These are phyloP conservation scores for Epinotia brunnichana DNA, from an alignment of 2,888 invertebrate species.

Conservation along the genomic window DNA sequence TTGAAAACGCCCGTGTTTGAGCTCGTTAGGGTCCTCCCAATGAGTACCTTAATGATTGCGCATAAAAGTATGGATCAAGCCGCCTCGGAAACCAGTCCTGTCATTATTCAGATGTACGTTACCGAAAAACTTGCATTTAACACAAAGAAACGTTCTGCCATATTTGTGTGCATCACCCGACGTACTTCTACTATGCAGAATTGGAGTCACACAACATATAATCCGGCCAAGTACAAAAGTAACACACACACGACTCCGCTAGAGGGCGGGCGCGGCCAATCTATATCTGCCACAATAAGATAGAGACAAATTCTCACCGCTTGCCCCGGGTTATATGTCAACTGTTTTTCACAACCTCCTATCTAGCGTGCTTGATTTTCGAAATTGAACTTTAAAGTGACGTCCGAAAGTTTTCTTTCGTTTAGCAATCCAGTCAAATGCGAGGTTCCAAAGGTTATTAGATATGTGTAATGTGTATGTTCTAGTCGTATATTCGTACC, in stretches of 20 bases:
- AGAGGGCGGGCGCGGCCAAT: slow-evolving; percentile 54
- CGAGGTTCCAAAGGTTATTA: slow-evolving; percentile 1
- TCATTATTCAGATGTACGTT: too few species aligned
- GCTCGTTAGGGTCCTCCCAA: too few species aligned
- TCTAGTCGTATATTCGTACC: slow-evolving; percentile 12
- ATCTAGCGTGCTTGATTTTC: not conserved
- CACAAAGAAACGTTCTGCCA: too few species aligned
- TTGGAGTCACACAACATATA: not conserved
- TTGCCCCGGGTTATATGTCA: slow-evolving; percentile 23
- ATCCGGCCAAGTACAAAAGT: slow-evolving; percentile 1
- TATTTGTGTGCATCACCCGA: not conserved
- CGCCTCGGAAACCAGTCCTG: too few species aligned
- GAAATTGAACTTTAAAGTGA: not conserved
- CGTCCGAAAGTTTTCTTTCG: not conserved
- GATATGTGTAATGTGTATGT: not conserved
- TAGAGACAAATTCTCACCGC: slow-evolving; percentile 62
- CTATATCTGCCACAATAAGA: slow-evolving; percentile 68
- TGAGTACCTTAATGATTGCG: too few species aligned
- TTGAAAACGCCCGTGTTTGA: too few species aligned
- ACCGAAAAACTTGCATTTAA: too few species aligned
- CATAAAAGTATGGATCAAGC: too few species aligned
- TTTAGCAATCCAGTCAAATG: not conserved
- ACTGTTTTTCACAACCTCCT: not conserved
- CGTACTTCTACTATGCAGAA: not conserved
- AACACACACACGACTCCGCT: slow-evolving; percentile 46